A percentile compares a stretch with the other conserved stretches of the same genome.
Evolutionary conservation across 2,888 invertebrate genomes (phyloP).

Genomic region (Prosopocoilus inquinatus): DNA sequence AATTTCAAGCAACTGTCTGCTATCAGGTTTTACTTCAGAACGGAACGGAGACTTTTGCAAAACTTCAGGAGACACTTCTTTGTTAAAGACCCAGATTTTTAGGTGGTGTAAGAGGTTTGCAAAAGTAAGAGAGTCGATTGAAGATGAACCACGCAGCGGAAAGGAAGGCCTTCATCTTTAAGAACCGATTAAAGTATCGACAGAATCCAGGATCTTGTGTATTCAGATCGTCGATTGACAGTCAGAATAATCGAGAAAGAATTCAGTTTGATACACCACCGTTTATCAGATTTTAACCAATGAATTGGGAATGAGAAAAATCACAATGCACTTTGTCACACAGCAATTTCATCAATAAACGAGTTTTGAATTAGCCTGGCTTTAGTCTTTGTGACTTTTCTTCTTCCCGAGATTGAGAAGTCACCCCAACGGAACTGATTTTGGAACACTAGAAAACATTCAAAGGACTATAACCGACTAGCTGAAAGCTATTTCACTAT

Average conservation of each 20-base stretch:
- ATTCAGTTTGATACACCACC: slow-evolving; percentile 25
- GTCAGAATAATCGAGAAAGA: slow-evolving; percentile 26
- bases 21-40: background rate
- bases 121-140: slow-evolving; percentile 24
- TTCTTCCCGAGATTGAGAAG: background rate
- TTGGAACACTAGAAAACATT: slow-evolving; percentile 30
- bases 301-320: background rate
- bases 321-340: background rate
- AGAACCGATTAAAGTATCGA: slow-evolving; percentile 28
- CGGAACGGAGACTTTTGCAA: background rate
- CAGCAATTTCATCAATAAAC: background rate
- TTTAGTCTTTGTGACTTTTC: background rate
- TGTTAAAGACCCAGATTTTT: background rate
- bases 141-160: slow-evolving; percentile 26
- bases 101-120: background rate
- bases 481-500: slow-evolving; percentile 29
- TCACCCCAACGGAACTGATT: slow-evolving; percentile 23
- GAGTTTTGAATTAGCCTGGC: background rate
- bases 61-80: background rate
- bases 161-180: slow-evolving; percentile 25
- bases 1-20: background rate
- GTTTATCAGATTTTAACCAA: too few species aligned
- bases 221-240: slow-evolving; percentile 26
- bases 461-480: slow-evolving; percentile 30
- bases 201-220: slow-evolving; percentile 28